Percentiles rank a stretch among this genome's conserved stretches.
These are phyloP conservation scores for Erebia aethiops DNA, from an alignment of 2,888 invertebrate species.

Conservation along the genomic window DNA sequence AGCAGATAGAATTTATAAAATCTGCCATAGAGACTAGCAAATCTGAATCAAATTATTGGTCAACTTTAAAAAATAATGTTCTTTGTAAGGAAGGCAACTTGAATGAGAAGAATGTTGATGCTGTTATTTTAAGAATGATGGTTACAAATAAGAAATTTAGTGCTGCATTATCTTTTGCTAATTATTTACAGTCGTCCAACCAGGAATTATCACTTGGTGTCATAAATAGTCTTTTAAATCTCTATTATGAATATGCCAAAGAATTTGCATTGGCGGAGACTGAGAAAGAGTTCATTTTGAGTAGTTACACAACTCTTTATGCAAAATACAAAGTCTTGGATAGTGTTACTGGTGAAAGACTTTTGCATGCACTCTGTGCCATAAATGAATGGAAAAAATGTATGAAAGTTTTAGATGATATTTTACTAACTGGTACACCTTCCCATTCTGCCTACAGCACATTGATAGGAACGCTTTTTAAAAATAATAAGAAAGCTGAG, in stretches of 20 bases:
- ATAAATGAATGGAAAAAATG: slow-evolving; percentile 86
- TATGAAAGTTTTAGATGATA: slow-evolving; percentile 83
- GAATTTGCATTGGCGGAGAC: slow-evolving; percentile 57
- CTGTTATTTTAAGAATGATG: slow-evolving; percentile 82
- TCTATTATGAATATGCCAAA: slow-evolving; percentile 73
- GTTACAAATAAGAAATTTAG: slow-evolving; percentile 63
- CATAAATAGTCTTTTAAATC: slow-evolving; percentile 80
- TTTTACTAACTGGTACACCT: slow-evolving; percentile 76
- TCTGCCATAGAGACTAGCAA: slow-evolving; percentile 47
- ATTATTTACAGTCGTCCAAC: slow-evolving; percentile 75
- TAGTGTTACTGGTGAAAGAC: slow-evolving; percentile 80
- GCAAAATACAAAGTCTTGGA: slow-evolving; percentile 84
- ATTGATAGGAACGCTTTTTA: slow-evolving; percentile 84
- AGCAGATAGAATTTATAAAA: slow-evolving; percentile 63
- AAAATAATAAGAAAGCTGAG: slow-evolving; percentile 77
- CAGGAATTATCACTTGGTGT: slow-evolving; percentile 82
- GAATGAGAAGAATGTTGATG: slow-evolving; percentile 83
- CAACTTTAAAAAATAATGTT: slow-evolving; percentile 64
- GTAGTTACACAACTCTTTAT: slow-evolving; percentile 73
- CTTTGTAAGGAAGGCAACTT: slow-evolving; percentile 62
- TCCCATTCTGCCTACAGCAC: slow-evolving; percentile 75
- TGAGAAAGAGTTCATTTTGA: slow-evolving; percentile 81
- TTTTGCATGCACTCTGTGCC: slow-evolving; percentile 84
- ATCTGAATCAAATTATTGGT: slow-evolving; percentile 67
- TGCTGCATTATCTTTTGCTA: slow-evolving; percentile 82